phyloP scores from a whole-genome alignment of 2,797 vertebrate genomes.

The Centropyge bicolor region DNA sequence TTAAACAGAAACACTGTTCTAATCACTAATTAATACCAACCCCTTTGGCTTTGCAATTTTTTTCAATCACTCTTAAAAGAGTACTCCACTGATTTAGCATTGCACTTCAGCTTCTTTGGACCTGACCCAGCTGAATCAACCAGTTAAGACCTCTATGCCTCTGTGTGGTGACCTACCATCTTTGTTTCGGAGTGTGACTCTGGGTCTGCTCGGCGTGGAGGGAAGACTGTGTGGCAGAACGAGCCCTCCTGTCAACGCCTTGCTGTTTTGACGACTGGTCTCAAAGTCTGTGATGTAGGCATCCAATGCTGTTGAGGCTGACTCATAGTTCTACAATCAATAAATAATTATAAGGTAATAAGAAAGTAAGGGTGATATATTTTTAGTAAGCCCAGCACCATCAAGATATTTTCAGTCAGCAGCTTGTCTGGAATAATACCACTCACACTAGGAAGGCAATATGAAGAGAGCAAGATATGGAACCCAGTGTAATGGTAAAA shows the following conservation, averaged over 20 bases:
- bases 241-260: constrained; percentile 68
- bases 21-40: no score
- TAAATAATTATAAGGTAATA: background rate
- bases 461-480: background rate
- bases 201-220: background rate
- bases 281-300: constrained; percentile 93
- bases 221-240: constrained; percentile 42
- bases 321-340: constrained; percentile 81
- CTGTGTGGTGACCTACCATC: constrained; percentile 72
- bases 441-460: background rate
- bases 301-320: constrained; percentile 89
- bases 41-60: no score
- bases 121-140: no score
- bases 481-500: no score
- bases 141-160: no score
- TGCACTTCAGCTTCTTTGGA: background rate
- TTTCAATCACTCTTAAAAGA: background rate
- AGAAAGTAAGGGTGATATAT: background rate
- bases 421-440: background rate
- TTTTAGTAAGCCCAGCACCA: background rate
- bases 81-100: background rate
- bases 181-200: constrained; percentile 70
- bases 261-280: constrained; percentile 60
- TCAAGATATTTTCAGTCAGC: background rate
- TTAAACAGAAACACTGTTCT: no score